Base-by-base conservation (phyloP, 2,888 invertebrate genomes). In the Agrochola circellaris region DNA sequence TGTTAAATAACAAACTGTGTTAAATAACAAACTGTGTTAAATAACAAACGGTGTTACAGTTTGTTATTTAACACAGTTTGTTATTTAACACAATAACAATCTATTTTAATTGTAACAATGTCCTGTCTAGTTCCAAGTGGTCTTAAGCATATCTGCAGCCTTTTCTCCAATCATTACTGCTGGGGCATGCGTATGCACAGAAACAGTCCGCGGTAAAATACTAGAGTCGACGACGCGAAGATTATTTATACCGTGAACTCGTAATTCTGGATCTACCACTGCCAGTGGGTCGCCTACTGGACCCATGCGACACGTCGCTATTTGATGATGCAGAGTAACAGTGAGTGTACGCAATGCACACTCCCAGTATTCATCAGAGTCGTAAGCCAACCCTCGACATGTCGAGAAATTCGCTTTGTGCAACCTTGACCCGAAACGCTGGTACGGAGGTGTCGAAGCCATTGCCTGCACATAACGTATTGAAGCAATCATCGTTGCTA, bases 281-380 rank as follows among this genome's bases (percentile, higher is more conserved):
- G 98, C 97, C 0, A 94, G 93, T 0, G 97, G 95, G 91, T 98
- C 98, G 0, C 90, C 93, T 42, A 89, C 90, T 0, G 97, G 97
- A 0, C 98, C 98, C 98, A 98, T 98, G 87, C 97, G 97, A 82
- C 97, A 96, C 0, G 98, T 98, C 0, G 97, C 97, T 42, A 97
- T 95, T 88, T 98, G 97, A 87, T 98, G 98, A 85, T 98, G 97
- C 88, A 97, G 96, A 75, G 97, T 97, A 23, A 97, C 95, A 0
- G 97, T 97, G 62, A 97, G 92, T 80, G 97, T 97, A 26, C 97
- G 96, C 13, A 97, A 94, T 38, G 97, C 97, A 91, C 98, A 98
- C 73, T 97, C 96, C 97, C 97, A 98, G 89, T 98, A 98, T 48
- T 96, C 96, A 83, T 97, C 97, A 6, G 97, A 95, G 65, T 95